Evolutionary conservation across 1,140 invertebrate genomes (phyloP).

Genomic region (Thereuonema tuberculata): DNA sequence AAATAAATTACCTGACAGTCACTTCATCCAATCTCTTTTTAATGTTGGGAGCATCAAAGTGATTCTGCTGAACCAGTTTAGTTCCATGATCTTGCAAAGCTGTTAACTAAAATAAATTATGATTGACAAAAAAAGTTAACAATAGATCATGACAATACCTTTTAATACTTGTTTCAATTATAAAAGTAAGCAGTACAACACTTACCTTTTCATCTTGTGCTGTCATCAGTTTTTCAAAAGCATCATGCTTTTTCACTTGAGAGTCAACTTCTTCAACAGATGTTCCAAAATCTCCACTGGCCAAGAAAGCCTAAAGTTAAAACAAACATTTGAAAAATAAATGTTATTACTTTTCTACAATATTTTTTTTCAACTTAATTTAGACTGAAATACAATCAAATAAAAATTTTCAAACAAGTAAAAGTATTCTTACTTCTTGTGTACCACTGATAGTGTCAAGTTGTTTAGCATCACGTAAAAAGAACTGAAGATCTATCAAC

Average conservation of each 20-base stretch:
- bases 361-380: too few species aligned
- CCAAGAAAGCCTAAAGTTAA: slow-evolving; percentile 34
- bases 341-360: too few species aligned
- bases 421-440: slow-evolving; percentile 55
- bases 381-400: too few species aligned
- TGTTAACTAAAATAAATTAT: slow-evolving; percentile 36
- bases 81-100: slow-evolving; percentile 71
- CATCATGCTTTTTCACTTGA: slow-evolving; percentile 78
- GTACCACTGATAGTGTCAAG: slow-evolving; percentile 73
- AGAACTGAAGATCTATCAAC: slow-evolving; percentile 85
- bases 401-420: too few species aligned
- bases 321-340: neutral
- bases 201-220: slow-evolving; percentile 68
- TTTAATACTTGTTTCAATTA: too few species aligned
- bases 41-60: slow-evolving; percentile 85
- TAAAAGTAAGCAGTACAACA: neutral
- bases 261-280: slow-evolving; percentile 71
- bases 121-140: neutral
- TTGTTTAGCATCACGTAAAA: slow-evolving; percentile 86
- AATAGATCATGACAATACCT: too few species aligned
- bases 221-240: slow-evolving; percentile 69
- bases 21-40: slow-evolving; percentile 31
- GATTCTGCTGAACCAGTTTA: slow-evolving; percentile 77
- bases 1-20: slow-evolving; percentile 14
- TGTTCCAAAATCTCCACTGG: slow-evolving; percentile 29